phyloP scores from a whole-genome alignment of 2,888 invertebrate genomes.

The Seira ritae region DNA sequence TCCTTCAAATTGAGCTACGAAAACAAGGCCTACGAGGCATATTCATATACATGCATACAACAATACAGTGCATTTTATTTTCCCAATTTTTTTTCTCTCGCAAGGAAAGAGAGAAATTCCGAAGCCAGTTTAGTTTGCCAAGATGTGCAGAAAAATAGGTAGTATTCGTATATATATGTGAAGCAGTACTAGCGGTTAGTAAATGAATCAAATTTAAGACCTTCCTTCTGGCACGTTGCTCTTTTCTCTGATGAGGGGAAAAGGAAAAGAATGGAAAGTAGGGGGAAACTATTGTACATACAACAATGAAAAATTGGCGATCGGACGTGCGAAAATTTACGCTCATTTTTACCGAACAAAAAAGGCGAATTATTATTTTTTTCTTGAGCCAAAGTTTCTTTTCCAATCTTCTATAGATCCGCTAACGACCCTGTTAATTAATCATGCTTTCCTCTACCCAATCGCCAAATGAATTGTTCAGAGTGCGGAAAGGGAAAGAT shows the following conservation, averaged over 20 bases:
- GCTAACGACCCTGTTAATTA: slow-evolving; percentile 49
- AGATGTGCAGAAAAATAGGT: too few relatives aligned
- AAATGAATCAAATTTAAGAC: slow-evolving; percentile 42
- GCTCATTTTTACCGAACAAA: not conserved
- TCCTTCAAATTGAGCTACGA: too few relatives aligned
- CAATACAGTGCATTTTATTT: not conserved
- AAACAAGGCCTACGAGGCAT: not conserved
- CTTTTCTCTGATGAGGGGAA: not conserved
- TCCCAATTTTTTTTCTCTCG: too few relatives aligned
- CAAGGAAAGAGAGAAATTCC: not conserved
- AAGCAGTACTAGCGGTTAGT: not conserved
- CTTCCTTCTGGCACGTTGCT: not conserved
- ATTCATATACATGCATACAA: not conserved
- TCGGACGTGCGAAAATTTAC: slow-evolving; percentile 49
- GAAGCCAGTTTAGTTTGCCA: not conserved
- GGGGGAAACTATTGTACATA: not conserved
- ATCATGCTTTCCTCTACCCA: slow-evolving; percentile 21
- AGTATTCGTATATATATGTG: too few relatives aligned
- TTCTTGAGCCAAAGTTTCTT: not conserved
- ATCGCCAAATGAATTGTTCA: too few relatives aligned
- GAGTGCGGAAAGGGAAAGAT: too few relatives aligned
- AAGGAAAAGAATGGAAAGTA: slow-evolving; percentile 2
- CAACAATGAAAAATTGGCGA: slow-evolving; percentile 55
- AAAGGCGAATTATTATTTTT: too few relatives aligned
- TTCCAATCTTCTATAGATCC: not conserved